Conservation (phyloP, 2,113 vertebrate genomes). For the Brienomyrus brachyistius region DNA sequence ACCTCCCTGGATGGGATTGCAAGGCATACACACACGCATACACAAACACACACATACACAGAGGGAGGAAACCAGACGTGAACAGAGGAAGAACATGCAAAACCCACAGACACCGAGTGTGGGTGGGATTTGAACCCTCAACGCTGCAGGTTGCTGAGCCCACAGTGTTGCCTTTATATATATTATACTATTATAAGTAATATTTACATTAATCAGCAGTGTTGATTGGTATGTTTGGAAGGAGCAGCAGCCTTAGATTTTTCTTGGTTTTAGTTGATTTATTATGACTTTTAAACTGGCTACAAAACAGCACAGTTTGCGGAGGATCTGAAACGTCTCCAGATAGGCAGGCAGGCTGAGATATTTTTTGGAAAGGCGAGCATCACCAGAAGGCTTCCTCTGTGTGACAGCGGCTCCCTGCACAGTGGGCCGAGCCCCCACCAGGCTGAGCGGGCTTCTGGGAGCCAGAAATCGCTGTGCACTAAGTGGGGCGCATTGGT, state of each 20-base stretch:
- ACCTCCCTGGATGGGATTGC: not conserved
- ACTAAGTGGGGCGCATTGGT: not conserved
- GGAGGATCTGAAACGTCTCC: not conserved
- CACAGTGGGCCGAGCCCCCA: constrained; percentile 36
- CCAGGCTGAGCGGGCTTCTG: constrained; percentile 34
- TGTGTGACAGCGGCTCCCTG: constrained; percentile 28
- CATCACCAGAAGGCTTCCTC: constrained; percentile 33
- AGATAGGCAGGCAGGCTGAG: not conserved
- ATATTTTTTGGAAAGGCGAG: constrained; percentile 29
- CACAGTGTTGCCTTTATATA: not conserved
- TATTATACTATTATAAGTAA: not conserved
- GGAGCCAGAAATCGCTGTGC: constrained; percentile 20
- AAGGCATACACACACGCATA: not conserved
- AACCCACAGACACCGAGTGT: not conserved
- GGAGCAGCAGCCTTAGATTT: constrained; percentile 25
- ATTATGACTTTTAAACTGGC: not conserved
- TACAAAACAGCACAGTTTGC: not conserved
- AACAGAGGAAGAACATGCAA: not conserved
- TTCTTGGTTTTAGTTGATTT: constrained; percentile 10
- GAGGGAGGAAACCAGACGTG: not conserved
- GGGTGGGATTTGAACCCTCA: not conserved
- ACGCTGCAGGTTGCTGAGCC: not conserved
- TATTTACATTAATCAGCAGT: not conserved
- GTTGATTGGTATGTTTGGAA: constrained; percentile 21
- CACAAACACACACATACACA: not conserved